Base-by-base conservation (phyloP, 2,113 vertebrate genomes). In the Pseudolaguvia tuberculata region DNA sequence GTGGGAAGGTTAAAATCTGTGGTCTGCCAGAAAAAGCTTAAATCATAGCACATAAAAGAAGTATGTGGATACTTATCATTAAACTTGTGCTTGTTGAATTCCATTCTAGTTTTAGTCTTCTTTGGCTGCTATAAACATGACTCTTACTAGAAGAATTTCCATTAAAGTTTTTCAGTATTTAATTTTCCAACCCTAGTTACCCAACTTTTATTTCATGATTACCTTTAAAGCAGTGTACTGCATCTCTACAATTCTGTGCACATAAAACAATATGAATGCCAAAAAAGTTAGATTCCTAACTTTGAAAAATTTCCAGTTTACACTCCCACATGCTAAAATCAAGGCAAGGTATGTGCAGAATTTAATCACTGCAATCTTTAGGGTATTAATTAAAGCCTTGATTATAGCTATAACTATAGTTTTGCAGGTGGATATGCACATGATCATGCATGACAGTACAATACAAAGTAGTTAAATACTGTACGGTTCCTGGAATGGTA, bases 351-450 rank as follows among this genome's bases (percentile, higher is more conserved):
- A 18, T 27, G 35, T 25, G 63, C 48, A 55, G 47, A 73, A 63
- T 61, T 63, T 70, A 75, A 51, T 23, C 31, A 23, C 51, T 48
- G 42, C 52, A 50, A 35, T 69, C 21, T 62, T 20, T 39, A 42
- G 27, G 21, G 57, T 65, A 80, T 31, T 61, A 62, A 78, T 74
- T 58, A 75, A 48, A 55, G 71, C 67, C 79, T 67, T 78, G 65
- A 75, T 80, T 77, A 77, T 45, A 80, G 45, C 65, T n/a, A n/a
- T n/a, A n/a, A n/a, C 72, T 76, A n/a, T n/a, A n/a, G 11, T 59
- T 70, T 51, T 62, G 70, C 50, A 77, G 74, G 75, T 62, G 48
- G 50, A 48, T 73, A 17, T 63, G 70, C 1, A 13, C 56, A 71
- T 31, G 62, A 62, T 55, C 55, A 77, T 62, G 31, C 31, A 21